A percentile compares a stretch with the other conserved stretches of the same genome.
These are phyloP conservation scores for Pteromalus puparum DNA, from an alignment of 1,140 invertebrate genomes.

Conservation along the genomic window DNA sequence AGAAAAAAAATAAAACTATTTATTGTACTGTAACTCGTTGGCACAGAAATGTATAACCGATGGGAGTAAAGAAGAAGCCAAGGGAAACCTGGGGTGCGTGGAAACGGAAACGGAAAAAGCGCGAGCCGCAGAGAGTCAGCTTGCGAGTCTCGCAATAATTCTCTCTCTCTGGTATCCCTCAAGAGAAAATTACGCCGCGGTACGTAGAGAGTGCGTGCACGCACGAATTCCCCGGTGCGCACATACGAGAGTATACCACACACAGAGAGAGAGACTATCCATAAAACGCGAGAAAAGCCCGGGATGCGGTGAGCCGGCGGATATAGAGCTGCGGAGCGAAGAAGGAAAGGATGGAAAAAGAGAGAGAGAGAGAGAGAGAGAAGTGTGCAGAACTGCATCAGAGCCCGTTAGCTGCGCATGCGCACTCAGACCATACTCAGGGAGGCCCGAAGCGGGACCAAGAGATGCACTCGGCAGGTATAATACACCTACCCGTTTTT, in stretches of 20 bases:
- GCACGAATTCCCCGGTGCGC: not conserved
- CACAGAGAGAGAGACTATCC: not conserved
- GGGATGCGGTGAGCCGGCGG: not conserved
- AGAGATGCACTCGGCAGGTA: not conserved
- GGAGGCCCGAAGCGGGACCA: conserved; percentile 14
- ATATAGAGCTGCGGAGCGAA: not conserved
- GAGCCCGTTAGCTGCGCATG: conserved; percentile 46
- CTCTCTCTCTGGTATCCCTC: not conserved
- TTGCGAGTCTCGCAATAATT: not conserved
- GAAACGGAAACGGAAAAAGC: not conserved
- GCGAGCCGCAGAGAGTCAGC: not conserved
- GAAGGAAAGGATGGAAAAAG: not conserved
- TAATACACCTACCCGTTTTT: not conserved
- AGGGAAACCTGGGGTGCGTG: not conserved
- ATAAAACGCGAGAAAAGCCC: conserved; percentile 1
- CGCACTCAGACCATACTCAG: not conserved
- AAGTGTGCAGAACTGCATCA: not conserved
- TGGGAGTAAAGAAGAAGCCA: not conserved
- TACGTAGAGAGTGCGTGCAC: not conserved
- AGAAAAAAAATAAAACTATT: no score
- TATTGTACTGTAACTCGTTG: no score
- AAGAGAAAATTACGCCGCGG: not conserved
- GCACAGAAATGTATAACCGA: not conserved
- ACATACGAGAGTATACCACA: no score
- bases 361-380: not conserved